phyloP scores from a whole-genome alignment of 2,113 vertebrate genomes.

The Oreochromis niloticus region DNA sequence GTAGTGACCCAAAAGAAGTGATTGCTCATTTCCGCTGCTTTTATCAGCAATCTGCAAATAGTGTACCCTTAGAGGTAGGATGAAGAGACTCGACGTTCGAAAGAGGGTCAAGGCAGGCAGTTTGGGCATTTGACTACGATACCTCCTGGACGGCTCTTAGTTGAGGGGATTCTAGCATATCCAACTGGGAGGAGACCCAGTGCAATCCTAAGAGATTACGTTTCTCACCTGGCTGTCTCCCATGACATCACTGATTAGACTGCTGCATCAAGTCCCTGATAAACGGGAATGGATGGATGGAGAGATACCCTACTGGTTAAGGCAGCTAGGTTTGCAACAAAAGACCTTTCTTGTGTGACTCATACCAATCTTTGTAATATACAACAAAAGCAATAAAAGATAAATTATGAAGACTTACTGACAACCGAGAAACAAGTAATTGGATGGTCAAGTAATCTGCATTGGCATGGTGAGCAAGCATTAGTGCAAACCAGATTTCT shows the following conservation, averaged over 20 bases:
- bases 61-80: not conserved
- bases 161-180: not conserved
- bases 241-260: not conserved
- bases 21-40: not conserved
- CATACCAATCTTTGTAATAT: not conserved
- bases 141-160: not conserved
- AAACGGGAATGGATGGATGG: not conserved
- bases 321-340: not conserved
- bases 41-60: not conserved
- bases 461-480: not conserved
- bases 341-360: not conserved
- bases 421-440: not conserved
- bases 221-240: not conserved
- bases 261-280: not conserved
- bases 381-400: not conserved
- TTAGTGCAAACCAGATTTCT: not conserved
- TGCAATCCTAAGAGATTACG: not conserved
- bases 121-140: not conserved
- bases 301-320: not conserved
- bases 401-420: not conserved
- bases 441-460: not conserved
- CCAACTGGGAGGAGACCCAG: not conserved
- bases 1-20: not conserved
- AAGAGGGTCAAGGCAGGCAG: not conserved
- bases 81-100: not conserved